Base-by-base conservation (phyloP, 1,140 invertebrate genomes). In the Caenorhabditis tropicalis region DNA sequence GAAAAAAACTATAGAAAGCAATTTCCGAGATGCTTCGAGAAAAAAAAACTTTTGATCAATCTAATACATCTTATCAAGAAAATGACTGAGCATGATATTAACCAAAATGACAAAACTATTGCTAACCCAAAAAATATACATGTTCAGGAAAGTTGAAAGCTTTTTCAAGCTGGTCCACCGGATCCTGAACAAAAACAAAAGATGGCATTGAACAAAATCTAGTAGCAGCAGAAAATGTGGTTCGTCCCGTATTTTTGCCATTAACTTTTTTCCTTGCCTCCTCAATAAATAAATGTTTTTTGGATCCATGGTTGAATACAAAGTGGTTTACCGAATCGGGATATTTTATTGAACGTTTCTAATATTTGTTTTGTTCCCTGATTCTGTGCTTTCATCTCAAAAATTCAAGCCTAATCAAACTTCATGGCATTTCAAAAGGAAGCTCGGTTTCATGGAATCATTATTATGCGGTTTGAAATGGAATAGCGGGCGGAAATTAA, bases 401-500 rank as follows among this genome's bases (percentile, higher is more conserved):
- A 5, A 51, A 51, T 51, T 51, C n/a, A n/a, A 19, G n/a, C n/a
- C 15, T 51, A 0, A n/a, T 51, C 6, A n/a, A 51, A n/a, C 19
- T n/a, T 51, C 19, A 6, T 51, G 39, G 12, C 39, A 43, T 43
- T n/a, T 51, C 6, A 51, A 16, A 16, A 51, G n/a, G 5, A 51
- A n/a, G 49, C 53, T 56, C 53, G 12, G 10, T 15, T 15, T 9
- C 19, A 29, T 19, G 2, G 24, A 7, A 24, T 58, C 53, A 33
- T 74, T 36, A 74, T 24, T 19, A 21, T 74, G 24, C 36, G n/a
- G 36, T 33, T 21, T 74, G 65, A 74, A 74, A 43, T 46, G 15
- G n/a, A 74, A 74, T 74, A 74, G 36, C 65, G 65, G 65, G 36
- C 65, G 65, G 65, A 74, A 74, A 74, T 43, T 74, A 36, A 24